Evolutionary conservation across 2,797 vertebrate species (phyloP), one percentile per base, ranked within the genome.

Genomic region (Lemur catta): DNA sequence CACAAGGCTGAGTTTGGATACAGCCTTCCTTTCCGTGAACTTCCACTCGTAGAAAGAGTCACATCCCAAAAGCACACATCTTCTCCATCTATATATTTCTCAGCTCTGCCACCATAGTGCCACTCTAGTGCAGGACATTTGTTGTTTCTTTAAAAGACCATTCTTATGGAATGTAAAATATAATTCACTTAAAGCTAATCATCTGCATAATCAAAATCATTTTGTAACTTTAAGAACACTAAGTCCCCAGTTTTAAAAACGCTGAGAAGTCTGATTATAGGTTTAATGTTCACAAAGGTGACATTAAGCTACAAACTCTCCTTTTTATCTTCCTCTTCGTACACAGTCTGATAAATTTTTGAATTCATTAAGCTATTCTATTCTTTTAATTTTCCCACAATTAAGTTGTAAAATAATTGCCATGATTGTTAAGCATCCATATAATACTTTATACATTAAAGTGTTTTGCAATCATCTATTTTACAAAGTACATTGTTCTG

Each of bases 401-500:
- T 97, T 96, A 97, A 97, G 97, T 91, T 94, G 87, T 98, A 98
- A 98, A 97, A 96, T 97, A 96, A 97, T 97, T 82, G 57, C 72
- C 59, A 84, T 41, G 38, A 94, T 96, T 95, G 97, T 97, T 96
- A 96, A 97, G 50, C 5, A 0, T 78, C 69, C 78, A 95, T 97
- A 97, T 97, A 98, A 93, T 55, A 91, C 87, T 96, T 96, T 80
- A 78, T 95, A 85, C 46, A 86, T 93, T 91, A 65, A 75, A 69
- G 86, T 76, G 72, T 96, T 97, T 97, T 65, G 57, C 91, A 97
- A 97, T 97, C 95, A 88, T 85, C 96, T 97, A 78, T 91, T 96
- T 96, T 96, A 94, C 67, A 93, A 86, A 97, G 97, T 76, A 95
- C 96, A 91, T 94, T 93, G 89, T 96, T 97, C 93, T 95, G 59